Base-by-base conservation (phyloP, 2,797 vertebrate genomes). In the Aphelocoma californica region DNA sequence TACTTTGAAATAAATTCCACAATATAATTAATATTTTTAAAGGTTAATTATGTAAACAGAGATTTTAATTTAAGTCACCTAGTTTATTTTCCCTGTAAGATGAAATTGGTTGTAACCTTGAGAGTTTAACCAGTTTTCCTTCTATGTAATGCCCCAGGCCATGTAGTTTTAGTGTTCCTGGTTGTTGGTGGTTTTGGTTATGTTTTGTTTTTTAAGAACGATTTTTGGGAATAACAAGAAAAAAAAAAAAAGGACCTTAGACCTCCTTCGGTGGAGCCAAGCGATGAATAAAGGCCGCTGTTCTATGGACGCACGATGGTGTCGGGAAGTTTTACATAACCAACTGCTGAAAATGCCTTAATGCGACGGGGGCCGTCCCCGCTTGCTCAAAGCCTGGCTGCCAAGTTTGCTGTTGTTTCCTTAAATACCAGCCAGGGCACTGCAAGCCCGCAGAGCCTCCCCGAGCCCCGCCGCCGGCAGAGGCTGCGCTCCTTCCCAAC, bases 321-420 rank as follows among this genome's bases (percentile, higher is more conserved):
- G 45, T 71, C 29, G 71, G 67, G 6, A 86, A 84, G 78, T 57
- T 96, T 93, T 94, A 88, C 67, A 82, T 84, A 90, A 94, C 61
- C 86, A 20, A 28, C 77, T 78, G 79, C 84, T 79, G 83, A 69
- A 78, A 72, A 81, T 7, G 73, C 64, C 62, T 51, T 42, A 78
- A 72, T 66, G 89, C 81, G 51, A 34, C 24, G 88, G 64, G 56
- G 31, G 70, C 61, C 82, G 84, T 61, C 82, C 34, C 34, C 3
- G 20, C 78, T 60, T 2, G 56, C 86, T 74, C 0, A 0, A 8
- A 83, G 65, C 12, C 80, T 3, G 69, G 19, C 88, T 78, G 78
- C 78, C 14, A 58, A 66, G 44, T 81, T 85, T 69, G 60, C 71
- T 70, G 47, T 48, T 36, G 81, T 80, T 72, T 72, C 92, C 92